Evolutionary conservation across 2,888 invertebrate species (phyloP), one percentile per base, ranked within the genome.

Genomic region (Scelioninae gen. 2): DNA sequence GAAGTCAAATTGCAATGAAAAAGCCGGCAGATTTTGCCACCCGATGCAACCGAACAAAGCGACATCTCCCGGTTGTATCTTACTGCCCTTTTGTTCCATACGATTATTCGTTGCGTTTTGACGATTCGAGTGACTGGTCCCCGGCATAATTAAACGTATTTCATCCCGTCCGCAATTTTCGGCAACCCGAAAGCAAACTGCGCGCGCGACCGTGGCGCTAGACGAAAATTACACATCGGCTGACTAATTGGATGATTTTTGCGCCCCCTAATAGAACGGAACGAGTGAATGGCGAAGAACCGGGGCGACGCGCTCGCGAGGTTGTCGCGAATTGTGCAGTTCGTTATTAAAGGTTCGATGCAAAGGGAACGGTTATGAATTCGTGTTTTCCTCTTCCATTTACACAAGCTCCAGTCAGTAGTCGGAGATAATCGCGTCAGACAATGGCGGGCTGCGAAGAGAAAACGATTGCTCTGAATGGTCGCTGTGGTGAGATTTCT

Each of bases 381-480:
- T 57, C 57, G 50, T 55, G 67, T 68, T 61, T 61, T 68, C 63
- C 63, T 67, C 53, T 72, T 46, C 22, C 57, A 50, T 73, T 61
- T 57, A 43, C 68, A 52, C 57, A 33, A 57, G 65, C 52, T 57
- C 72, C 57, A 73, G 74, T 58, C 33, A 50, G 53, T 53, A 46
- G 70, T 67, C 31, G 33, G 70, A 61, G 70, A 70, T 61, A 65
- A 71, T 67, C 70, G 67, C 67, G 69, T 57, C 65, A 73, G 73
- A 74, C 65, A 74, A 74, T 73, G 64, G 58, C 43, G 61, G 43
- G 43, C 41, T 35, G 19, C 48, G 41, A 43, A 63, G 73, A 68
- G 68, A 73, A 73, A 73, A 46, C 68, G 73, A 73, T 73, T 50
- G 68, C 43, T 22, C 35, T 67, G 68, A 73, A 73, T 73, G 68